Conservation (phyloP, 1,140 invertebrate genomes). For the Heliconius eleuchia region DNA sequence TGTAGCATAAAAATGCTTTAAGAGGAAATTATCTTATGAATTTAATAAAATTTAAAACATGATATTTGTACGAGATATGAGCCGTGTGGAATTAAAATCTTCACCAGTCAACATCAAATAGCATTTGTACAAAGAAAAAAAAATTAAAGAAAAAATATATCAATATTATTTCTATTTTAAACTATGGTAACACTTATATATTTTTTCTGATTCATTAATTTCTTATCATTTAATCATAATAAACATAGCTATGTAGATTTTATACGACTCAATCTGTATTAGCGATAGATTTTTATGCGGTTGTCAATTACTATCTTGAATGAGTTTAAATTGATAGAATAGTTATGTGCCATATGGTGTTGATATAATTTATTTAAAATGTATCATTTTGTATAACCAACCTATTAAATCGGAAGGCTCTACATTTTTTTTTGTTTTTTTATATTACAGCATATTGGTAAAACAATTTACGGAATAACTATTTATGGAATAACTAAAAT, state of each 20-base stretch:
- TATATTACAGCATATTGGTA: too few relatives aligned
- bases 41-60: conserved; percentile 66
- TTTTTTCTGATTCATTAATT: background rate
- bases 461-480: too few relatives aligned
- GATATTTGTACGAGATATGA: conserved; percentile 54
- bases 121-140: background rate
- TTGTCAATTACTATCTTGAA: conserved; percentile 74
- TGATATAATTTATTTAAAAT: background rate
- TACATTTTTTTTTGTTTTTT: background rate
- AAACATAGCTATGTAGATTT: background rate
- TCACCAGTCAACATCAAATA: background rate
- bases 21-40: conserved; percentile 78
- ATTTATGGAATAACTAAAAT: too few relatives aligned
- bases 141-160: background rate
- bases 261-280: conserved; percentile 34
- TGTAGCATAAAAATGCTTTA: conserved; percentile 69
- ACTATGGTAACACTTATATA: background rate
- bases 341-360: conserved; percentile 20
- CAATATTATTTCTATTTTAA: background rate
- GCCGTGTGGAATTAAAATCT: background rate
- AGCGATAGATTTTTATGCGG: conserved; percentile 60
- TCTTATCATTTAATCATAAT: background rate
- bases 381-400: background rate
- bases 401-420: background rate
- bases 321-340: conserved; percentile 44